Percentiles rank a stretch among this genome's conserved stretches.
phyloP scores from a whole-genome alignment of 2,888 invertebrate species.

The Crocallis elinguaria region DNA sequence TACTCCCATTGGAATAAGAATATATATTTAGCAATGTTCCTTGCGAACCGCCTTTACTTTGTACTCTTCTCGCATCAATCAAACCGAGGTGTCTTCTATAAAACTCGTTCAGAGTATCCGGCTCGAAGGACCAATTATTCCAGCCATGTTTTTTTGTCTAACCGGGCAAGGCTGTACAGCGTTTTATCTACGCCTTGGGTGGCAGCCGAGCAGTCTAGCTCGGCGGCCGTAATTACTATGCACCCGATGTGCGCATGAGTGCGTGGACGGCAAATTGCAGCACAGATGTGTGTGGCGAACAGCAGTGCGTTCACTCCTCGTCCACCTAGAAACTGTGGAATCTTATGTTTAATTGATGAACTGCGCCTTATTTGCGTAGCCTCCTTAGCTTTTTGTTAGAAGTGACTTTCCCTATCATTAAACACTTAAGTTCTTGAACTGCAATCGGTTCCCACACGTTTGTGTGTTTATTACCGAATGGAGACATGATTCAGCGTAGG shows the following conservation, averaged over 20 bases:
- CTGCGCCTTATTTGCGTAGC: conserved; percentile 20
- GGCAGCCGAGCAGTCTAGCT: conserved; percentile 70
- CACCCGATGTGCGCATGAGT: conserved; percentile 44
- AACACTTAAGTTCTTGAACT: neutral
- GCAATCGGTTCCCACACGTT: conserved; percentile 16
- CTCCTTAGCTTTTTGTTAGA: conserved; percentile 27
- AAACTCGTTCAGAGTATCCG: conserved; percentile 22
- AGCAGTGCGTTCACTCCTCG: conserved; percentile 43
- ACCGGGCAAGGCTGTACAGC: conserved; percentile 37
- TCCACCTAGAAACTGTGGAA: conserved; percentile 33
- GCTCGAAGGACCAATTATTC: conserved; percentile 28
- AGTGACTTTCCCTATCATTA: conserved; percentile 20
- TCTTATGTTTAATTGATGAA: conserved; percentile 39
- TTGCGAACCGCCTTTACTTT: neutral
- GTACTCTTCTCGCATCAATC: neutral
- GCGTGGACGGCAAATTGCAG: conserved; percentile 46
- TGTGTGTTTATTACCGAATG: conserved; percentile 27
- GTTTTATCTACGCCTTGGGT: conserved; percentile 53
- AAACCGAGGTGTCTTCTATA: conserved; percentile 1
- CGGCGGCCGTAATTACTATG: conserved; percentile 49
- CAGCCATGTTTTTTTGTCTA: conserved; percentile 37
- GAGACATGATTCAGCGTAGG: conserved; percentile 50
- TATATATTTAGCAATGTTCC: conserved; percentile 1
- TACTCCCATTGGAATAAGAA: neutral
- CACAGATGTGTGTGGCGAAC: conserved; percentile 21